Conservation (phyloP, 2,888 invertebrate species). For the Criorhina ranunculi region DNA sequence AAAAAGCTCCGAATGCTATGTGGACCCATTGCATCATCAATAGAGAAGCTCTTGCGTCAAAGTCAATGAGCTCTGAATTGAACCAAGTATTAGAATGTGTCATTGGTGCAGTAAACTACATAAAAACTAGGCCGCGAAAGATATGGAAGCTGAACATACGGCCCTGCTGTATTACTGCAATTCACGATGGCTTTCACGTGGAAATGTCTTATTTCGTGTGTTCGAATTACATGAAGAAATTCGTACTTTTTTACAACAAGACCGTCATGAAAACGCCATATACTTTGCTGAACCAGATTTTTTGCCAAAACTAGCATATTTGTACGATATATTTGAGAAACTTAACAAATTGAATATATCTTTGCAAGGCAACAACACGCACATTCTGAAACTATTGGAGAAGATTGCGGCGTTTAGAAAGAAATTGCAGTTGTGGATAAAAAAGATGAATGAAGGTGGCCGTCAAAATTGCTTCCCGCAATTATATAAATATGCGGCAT, state of each 20-base stretch:
- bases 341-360: not conserved
- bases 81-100: conserved; percentile 6
- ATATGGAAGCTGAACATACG: conserved; percentile 1
- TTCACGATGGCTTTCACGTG: conserved; percentile 7
- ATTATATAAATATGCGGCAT: conserved; percentile 13
- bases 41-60: conserved; percentile 1
- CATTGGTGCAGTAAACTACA: too few species aligned
- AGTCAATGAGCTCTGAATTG: conserved; percentile 16
- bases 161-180: not conserved
- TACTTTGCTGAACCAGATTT: conserved; percentile 8
- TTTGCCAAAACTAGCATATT: conserved; percentile 17
- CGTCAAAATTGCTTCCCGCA: not conserved
- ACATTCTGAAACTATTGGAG: conserved; percentile 28
- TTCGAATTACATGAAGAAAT: conserved; percentile 6
- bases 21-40: conserved; percentile 18
- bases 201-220: conserved; percentile 2
- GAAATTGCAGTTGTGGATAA: conserved; percentile 27
- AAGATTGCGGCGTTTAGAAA: conserved; percentile 24
- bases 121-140: too few species aligned
- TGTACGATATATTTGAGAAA: conserved; percentile 9
- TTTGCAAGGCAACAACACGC: conserved; percentile 18
- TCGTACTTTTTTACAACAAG: not conserved
- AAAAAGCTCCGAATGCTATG: not conserved
- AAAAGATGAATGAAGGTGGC: conserved; percentile 8
- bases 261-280: not conserved